Evolutionary conservation across 2,797 vertebrate species (phyloP), one percentile per base, ranked within the genome.

Genomic region (Coranthus polyacanthus): DNA sequence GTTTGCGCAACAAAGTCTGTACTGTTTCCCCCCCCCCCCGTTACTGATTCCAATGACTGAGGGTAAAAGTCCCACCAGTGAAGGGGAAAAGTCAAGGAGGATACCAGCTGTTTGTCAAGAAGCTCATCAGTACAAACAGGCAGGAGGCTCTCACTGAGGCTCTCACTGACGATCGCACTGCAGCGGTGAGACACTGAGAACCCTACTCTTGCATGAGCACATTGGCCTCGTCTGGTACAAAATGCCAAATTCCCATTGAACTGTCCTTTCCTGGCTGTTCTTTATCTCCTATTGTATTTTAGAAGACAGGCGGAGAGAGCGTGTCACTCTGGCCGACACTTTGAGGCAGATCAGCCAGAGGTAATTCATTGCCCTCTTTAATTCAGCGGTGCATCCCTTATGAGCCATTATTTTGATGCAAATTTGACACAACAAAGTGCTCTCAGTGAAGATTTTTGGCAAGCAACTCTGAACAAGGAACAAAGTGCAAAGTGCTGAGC

Each of bases 321-420:
- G 26, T 45, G 43, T 79, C 52, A 13, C 20, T 74, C 54, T 50
- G 32, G 73, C 56, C 15, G 34, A 2, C 12, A 18, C 66, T 42
- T 29, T 24, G 47, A 79, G 60, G 69, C 46, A 22, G 56, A 73
- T 77, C 73, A 75, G 54, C 46, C 29, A 4, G 63, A 72, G 44
- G 76, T 87, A 86, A 86, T 86, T 82, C 60, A 43, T 68, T 78
- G 73, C 76, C 62, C 72, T 69, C 85, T 84, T 84, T 83, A 81
- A 88, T 87, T 79, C 75, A 72, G 59, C 58, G 20, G 46, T 44
- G 42, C 46, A 55, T 79, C 61, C 70, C 82, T 68, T 67, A 72
- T 69, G 79, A 78, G 70, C 78, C 68, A 74, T 83, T 87, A 85
- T 86, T 85, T 84, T 81, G 75, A 88, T 86, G 80, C 79, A 82